Conservation (phyloP, 2,888 invertebrate species). For the Dione juno region DNA sequence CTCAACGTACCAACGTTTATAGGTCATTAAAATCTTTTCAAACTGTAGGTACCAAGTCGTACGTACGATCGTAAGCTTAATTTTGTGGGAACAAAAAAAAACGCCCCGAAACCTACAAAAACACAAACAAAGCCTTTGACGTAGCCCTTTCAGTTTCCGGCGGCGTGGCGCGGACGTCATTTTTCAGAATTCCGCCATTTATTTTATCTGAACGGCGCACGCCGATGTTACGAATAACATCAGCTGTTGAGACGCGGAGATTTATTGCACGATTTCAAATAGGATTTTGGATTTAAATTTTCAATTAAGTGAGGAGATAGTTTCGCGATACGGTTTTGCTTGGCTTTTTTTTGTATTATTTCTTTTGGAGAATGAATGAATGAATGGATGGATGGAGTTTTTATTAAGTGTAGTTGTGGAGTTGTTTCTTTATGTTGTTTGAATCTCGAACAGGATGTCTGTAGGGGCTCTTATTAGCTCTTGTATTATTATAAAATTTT, state of each 20-base stretch:
- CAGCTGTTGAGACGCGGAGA: slow-evolving; percentile 79
- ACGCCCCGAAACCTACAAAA: slow-evolving; percentile 48
- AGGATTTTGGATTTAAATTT: slow-evolving; percentile 54
- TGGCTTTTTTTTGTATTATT: neutral
- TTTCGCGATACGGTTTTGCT: neutral
- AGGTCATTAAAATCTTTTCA: slow-evolving; percentile 42
- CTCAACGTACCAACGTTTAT: slow-evolving; percentile 37
- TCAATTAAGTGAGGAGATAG: slow-evolving; percentile 28
- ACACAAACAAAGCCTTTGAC: slow-evolving; percentile 61
- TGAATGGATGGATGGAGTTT: neutral
- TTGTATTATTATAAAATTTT: too few species aligned
- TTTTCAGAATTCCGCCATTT: slow-evolving; percentile 81
- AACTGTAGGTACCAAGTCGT: slow-evolving; percentile 28
- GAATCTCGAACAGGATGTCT: too few species aligned
- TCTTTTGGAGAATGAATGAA: neutral
- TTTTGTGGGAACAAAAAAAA: slow-evolving; percentile 38
- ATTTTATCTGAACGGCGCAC: slow-evolving; percentile 82
- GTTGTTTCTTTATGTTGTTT: neutral
- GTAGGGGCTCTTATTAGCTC: too few species aligned
- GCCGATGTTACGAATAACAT: slow-evolving; percentile 74
- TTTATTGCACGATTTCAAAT: slow-evolving; percentile 76
- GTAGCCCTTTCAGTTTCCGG: slow-evolving; percentile 74
- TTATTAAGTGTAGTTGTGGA: neutral
- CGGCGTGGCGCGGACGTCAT: slow-evolving; percentile 72
- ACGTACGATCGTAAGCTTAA: slow-evolving; percentile 34